Conservation (phyloP, 2,797 vertebrate genomes). For the Artibeus jamaicensis region DNA sequence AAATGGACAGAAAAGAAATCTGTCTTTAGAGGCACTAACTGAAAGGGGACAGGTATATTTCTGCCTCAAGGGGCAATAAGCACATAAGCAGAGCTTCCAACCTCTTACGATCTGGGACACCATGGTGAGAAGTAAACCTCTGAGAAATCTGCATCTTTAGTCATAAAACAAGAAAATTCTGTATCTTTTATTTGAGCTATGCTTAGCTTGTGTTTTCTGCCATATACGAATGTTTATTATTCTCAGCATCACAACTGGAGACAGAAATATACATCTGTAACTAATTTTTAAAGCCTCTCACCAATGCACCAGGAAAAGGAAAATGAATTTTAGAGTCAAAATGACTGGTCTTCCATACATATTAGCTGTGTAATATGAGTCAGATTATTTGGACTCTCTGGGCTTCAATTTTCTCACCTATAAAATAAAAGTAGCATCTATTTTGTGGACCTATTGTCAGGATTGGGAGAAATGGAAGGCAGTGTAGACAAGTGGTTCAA, state of each 20-base stretch:
- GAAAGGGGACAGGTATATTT: background rate
- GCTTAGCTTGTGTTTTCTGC: background rate
- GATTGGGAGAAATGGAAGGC: background rate
- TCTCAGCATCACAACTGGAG: background rate
- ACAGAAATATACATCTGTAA: background rate
- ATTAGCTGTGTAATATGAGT: background rate
- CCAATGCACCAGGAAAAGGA: background rate
- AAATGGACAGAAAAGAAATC: conserved; percentile 53
- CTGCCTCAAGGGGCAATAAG: background rate
- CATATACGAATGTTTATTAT: background rate
- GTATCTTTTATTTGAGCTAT: background rate
- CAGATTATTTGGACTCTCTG: background rate
- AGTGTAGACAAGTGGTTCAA: background rate
- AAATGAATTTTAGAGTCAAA: background rate
- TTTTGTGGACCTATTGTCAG: background rate
- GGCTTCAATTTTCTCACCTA: background rate
- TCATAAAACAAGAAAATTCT: background rate
- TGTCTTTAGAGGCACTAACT: background rate
- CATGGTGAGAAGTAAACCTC: background rate
- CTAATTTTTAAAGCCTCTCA: background rate
- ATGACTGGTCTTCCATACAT: background rate
- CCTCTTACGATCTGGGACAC: background rate
- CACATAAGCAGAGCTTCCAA: background rate
- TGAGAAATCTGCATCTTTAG: background rate
- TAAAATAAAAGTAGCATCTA: background rate